Conservation (phyloP, 1,140 invertebrate genomes). For the Charaxes varanes region DNA sequence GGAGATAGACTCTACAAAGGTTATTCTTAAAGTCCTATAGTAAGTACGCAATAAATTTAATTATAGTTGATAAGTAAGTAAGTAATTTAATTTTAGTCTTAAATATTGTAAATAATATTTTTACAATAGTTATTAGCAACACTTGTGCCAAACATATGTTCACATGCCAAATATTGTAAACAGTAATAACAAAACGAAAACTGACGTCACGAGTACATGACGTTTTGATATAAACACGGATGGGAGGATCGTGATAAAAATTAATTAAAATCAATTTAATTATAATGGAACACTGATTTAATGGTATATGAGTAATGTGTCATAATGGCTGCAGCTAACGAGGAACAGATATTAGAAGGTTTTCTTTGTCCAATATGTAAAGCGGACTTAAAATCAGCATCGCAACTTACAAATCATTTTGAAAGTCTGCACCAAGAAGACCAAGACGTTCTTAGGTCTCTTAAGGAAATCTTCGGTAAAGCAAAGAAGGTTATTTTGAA, state of each 20-base stretch:
- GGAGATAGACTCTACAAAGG: too few species aligned
- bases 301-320: slow-evolving; percentile 3
- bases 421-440: slow-evolving; percentile 92
- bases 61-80: too few species aligned
- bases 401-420: slow-evolving; percentile 89
- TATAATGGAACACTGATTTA: slow-evolving; percentile 10
- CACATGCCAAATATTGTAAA: too few species aligned
- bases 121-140: too few species aligned
- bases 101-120: too few species aligned
- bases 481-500: slow-evolving; percentile 92
- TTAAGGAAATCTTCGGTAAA: slow-evolving; percentile 93
- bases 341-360: slow-evolving; percentile 87
- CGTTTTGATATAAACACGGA: background rate
- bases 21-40: too few species aligned
- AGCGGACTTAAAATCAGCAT: slow-evolving; percentile 88
- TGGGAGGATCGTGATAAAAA: slow-evolving; percentile 5
- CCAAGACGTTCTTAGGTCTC: slow-evolving; percentile 90
- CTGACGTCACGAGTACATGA: slow-evolving; percentile 15
- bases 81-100: too few species aligned
- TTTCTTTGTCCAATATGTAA: slow-evolving; percentile 96
- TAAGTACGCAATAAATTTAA: too few species aligned
- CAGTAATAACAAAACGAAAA: slow-evolving; percentile 6
- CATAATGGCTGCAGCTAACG: slow-evolving; percentile 54
- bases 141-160: too few species aligned
- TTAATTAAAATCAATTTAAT: slow-evolving; percentile 18